Conservation (phyloP, 2,113 vertebrate genomes). For the Isurus oxyrinchus region DNA sequence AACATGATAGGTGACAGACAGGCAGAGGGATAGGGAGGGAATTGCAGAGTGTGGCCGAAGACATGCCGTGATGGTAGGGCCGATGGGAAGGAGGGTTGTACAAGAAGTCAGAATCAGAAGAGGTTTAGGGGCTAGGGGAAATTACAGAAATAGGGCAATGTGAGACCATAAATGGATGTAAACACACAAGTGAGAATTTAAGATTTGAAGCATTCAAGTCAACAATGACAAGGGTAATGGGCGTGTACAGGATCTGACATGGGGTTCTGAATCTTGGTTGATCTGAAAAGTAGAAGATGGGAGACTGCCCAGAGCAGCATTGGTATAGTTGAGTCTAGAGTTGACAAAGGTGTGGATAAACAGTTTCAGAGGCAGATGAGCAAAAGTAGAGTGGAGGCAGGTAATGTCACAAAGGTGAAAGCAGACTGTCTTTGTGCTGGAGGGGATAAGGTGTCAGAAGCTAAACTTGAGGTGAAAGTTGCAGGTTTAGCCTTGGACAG, state of each 20-base stretch:
- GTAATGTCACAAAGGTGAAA: background rate
- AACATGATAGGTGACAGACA: no score
- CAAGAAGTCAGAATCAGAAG: background rate
- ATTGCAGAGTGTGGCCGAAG: background rate
- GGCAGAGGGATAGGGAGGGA: background rate
- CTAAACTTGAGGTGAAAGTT: background rate
- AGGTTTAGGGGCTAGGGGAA: background rate
- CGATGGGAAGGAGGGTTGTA: background rate
- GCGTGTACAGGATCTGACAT: background rate
- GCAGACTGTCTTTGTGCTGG: background rate
- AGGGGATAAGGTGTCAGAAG: background rate
- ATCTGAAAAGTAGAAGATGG: background rate
- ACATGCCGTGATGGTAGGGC: background rate
- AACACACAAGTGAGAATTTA: background rate
- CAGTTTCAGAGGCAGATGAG: background rate
- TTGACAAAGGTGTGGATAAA: background rate
- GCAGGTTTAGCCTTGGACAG: background rate
- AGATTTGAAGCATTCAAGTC: background rate
- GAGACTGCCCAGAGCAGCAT: background rate
- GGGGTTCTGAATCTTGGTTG: background rate
- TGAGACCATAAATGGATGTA: background rate
- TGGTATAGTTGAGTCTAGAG: background rate
- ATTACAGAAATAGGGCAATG: background rate
- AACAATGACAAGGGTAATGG: background rate
- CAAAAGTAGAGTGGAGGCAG: background rate